A percentile compares a stretch with the other conserved stretches of the same genome.
Evolutionary conservation across 2,888 invertebrate species (phyloP).

Genomic region (Drosophila acutilabella): DNA sequence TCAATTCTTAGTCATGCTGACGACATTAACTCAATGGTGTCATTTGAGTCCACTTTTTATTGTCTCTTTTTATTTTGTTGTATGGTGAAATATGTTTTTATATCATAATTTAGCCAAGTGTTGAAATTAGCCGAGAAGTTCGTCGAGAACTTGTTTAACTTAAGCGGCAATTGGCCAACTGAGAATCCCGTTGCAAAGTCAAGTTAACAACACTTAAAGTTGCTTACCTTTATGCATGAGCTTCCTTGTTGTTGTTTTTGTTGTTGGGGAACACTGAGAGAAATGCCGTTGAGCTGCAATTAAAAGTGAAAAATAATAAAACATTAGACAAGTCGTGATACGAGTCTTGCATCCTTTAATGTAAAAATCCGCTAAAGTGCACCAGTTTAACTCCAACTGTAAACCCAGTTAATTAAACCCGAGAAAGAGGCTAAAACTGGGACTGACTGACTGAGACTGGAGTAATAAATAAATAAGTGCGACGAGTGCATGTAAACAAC

Average conservation of each 20-base stretch:
- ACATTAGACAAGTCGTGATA: slow-evolving; percentile 47
- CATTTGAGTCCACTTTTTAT: slow-evolving; percentile 30
- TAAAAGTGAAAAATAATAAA: slow-evolving; percentile 68
- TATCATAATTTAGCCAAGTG: slow-evolving; percentile 42
- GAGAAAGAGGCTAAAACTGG: background rate
- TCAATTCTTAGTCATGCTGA: slow-evolving; percentile 58
- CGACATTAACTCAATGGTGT: slow-evolving; percentile 48
- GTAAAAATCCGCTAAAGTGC: slow-evolving; percentile 27
- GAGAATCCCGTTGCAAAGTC: slow-evolving; percentile 7
- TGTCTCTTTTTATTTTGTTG: slow-evolving; percentile 2
- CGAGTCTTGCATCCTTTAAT: slow-evolving; percentile 60
- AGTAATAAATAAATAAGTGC: slow-evolving; percentile 44
- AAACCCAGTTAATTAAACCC: slow-evolving; percentile 57
- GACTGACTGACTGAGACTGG: background rate
- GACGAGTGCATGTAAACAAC: slow-evolving; percentile 26
- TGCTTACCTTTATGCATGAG: slow-evolving; percentile 59
- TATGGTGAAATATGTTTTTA: slow-evolving; percentile 53
- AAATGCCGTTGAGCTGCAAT: slow-evolving; percentile 66
- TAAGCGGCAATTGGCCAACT: slow-evolving; percentile 23
- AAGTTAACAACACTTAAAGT: slow-evolving; percentile 21
- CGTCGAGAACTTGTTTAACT: slow-evolving; percentile 45
- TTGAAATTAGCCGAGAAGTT: slow-evolving; percentile 22
- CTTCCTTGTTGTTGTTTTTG: slow-evolving; percentile 44
- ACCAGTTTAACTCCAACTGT: slow-evolving; percentile 58
- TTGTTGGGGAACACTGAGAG: slow-evolving; percentile 23